Evolutionary conservation across 2,113 vertebrate genomes (phyloP), one percentile per base, ranked within the genome.

Genomic region (Lanius ludovicianus): DNA sequence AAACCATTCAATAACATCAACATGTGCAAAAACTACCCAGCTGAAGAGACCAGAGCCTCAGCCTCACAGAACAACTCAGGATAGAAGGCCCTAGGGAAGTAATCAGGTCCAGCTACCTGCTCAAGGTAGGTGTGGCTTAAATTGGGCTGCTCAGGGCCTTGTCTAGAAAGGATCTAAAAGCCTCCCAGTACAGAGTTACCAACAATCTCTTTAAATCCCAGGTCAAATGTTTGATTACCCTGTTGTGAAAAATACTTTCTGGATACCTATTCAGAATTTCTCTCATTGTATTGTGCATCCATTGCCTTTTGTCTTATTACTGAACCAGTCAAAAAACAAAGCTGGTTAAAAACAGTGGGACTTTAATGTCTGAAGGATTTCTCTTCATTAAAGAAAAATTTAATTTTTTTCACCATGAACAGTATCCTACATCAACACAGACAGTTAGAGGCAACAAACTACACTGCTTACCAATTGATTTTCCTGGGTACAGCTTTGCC

Each of bases 401-500:
- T 30, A n/a, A 10, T 2, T 44, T 31, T 49, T 82, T 60, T 17
- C 52, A 68, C 18, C 7, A 27, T 10, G 8, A 85, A 77, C 28
- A 47, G 15, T 15, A 69, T 28, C 50, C 15, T 77, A 47, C 7
- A 14, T 25, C 60, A 75, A 37, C 37, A 59, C 16, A 90, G 23
- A 27, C 11, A 75, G 35, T 70, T 56, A 91, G 33, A 91, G 33
- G 17, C 10, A 56, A 83, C 37, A 50, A 97, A 96, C 15, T 23
- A 44, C 10, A 20, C 52, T 65, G 96, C 99, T 99, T 98, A 99
- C 99, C 86, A 94, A 99, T 97, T 35, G 99, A 99, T 95, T 99
- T 99, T 95, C 99, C 99, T 21, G 99, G 99, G 88, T 99, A 99
- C 10, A 99, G 97, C 81, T 99, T 99, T 78, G 98, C 97, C 87